A percentile compares a stretch with the other conserved stretches of the same genome.
phyloP scores from a whole-genome alignment of 2,888 invertebrate species.

The Thymelicus lineola region DNA sequence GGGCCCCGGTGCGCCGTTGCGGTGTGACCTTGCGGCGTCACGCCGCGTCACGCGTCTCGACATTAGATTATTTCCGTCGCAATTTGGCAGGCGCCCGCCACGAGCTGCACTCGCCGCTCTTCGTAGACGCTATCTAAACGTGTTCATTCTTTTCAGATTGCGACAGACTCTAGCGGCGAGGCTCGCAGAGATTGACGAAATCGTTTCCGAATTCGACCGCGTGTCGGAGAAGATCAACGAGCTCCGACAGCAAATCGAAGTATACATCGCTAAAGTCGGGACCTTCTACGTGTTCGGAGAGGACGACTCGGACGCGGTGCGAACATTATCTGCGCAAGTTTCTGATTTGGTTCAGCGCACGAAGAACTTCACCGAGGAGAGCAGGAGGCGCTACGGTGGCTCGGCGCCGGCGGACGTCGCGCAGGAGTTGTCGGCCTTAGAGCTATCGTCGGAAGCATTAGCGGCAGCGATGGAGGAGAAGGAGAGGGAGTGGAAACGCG shows the following conservation, averaged over 20 bases:
- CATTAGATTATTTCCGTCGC: conserved; percentile 80
- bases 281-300: conserved; percentile 92
- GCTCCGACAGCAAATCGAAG: conserved; percentile 88
- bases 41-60: conserved; percentile 73
- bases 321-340: conserved; percentile 84
- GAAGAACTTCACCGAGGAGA: conserved; percentile 84
- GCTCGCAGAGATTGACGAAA: conserved; percentile 89
- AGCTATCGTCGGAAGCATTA: conserved; percentile 92
- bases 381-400: conserved; percentile 86
- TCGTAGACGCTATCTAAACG: conserved; percentile 52
- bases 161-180: conserved; percentile 91
- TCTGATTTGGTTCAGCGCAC: conserved; percentile 84
- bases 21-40: conserved; percentile 79
- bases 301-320: conserved; percentile 87
- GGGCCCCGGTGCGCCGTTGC: conserved; percentile 59
- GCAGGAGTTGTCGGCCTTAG: conserved; percentile 92
- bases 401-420: conserved; percentile 91
- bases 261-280: conserved; percentile 87
- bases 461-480: conserved; percentile 94
- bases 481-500: conserved; percentile 94
- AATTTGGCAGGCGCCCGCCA: conserved; percentile 71
- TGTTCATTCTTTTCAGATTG: conserved; percentile 87
- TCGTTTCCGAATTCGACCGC: conserved; percentile 91
- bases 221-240: conserved; percentile 89
- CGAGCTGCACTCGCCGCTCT: conserved; percentile 56